These are phyloP conservation scores for Steinernema scapterisci DNA, from an alignment of 2,888 invertebrate species.

Conservation along the genomic window DNA sequence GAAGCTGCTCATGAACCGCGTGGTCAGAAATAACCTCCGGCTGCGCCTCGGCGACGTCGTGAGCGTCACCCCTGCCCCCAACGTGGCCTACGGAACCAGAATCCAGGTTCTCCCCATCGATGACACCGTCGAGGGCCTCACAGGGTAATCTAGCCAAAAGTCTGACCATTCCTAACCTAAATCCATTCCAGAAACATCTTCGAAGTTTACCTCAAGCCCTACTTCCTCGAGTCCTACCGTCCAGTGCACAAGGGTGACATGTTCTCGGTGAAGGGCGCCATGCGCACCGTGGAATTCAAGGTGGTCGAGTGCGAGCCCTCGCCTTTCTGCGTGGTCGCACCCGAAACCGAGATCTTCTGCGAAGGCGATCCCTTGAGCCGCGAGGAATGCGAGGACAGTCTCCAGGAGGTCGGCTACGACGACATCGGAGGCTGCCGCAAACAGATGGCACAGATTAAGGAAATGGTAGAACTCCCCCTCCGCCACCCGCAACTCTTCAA, in stretches of 20 bases:
- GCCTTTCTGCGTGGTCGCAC: slow-evolving; percentile 97
- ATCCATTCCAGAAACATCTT: slow-evolving; percentile 77
- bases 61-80: slow-evolving; percentile 87
- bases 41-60: slow-evolving; percentile 94
- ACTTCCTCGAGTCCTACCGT: slow-evolving; percentile 97
- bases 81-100: slow-evolving; percentile 95
- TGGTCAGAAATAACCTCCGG: slow-evolving; percentile 87
- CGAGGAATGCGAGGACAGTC: slow-evolving; percentile 96
- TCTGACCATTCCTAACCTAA: not conserved
- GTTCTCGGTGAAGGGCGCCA: slow-evolving; percentile 94
- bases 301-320: slow-evolving; percentile 95
- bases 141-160: slow-evolving; percentile 77
- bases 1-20: slow-evolving; percentile 96
- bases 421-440: slow-evolving; percentile 99
- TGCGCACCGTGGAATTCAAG: slow-evolving; percentile 99
- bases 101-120: slow-evolving; percentile 98
- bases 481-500: slow-evolving; percentile 98
- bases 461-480: slow-evolving; percentile 98
- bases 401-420: slow-evolving; percentile 97
- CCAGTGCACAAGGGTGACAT: slow-evolving; percentile 94
- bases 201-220: slow-evolving; percentile 97
- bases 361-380: slow-evolving; percentile 99
- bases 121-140: slow-evolving; percentile 95
- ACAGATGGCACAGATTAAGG: slow-evolving; percentile 98
- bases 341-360: slow-evolving; percentile 97